Evolutionary conservation across 2,797 vertebrate genomes (phyloP), one percentile per base, ranked within the genome.

Genomic region (Acrossocheilus wenchowensis): DNA sequence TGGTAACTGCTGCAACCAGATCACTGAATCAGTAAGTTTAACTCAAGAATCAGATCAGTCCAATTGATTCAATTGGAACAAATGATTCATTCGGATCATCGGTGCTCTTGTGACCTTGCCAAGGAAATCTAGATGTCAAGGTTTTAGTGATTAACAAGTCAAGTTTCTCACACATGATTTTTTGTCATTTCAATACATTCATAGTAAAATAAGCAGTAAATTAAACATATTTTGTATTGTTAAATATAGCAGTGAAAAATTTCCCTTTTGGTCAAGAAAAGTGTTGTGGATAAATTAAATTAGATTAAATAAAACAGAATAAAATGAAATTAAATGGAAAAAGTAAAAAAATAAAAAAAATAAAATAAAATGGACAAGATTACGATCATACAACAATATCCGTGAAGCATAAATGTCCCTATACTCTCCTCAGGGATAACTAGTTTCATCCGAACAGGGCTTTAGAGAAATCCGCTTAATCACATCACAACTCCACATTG

Each of bases 21-120:
- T 81, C 64, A 81, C 19, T 36, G 45, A n/a, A 30, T 68, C 57
- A 64, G 12, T 52, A 36, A 39, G 30, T 34, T 81, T 36, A 81
- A 66, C 36, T 80, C 39, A 68, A 34, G 62, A 81, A 23, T 19
- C 43, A 52, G 45, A 81, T 69, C 45, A 69, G 11, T 52, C 30
- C 39, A 62, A 26, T 1, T 68, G 78, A 81, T 68, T 68, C 11
- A 68, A 48, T 45, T 68, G 62, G 79, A 81, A 68, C 30, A 69
- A 81, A 81, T 69, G 62, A 81, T 52, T 81, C 21, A 69, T 69
- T 69, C 30, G 7, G 34, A 52, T 36, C 57, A 62, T 10, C 6
- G 0, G 39, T 6, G 9, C 36, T 26, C 62, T 69, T 7, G 66
- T 68, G 30, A 81, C 34, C 41, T 48, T 66, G 15, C 26, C n/a